Evolutionary conservation across 2,888 invertebrate genomes (phyloP).

Genomic region (Brachypalpus laphriformis): DNA sequence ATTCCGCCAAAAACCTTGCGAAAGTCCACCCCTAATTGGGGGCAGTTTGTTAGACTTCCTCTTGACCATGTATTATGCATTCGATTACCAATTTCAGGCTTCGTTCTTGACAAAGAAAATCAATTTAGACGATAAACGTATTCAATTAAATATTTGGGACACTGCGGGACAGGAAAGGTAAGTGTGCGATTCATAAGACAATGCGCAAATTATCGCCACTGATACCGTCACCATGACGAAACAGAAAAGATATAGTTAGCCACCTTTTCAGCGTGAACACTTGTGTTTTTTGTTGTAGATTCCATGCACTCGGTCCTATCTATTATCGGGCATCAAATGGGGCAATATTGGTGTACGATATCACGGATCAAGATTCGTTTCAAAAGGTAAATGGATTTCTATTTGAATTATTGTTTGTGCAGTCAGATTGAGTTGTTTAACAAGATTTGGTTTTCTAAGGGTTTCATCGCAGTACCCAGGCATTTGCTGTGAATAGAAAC

Average conservation of each 20-base stretch:
- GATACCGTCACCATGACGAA: background rate
- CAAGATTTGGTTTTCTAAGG: too few species aligned
- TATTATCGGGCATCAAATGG: conserved; percentile 99
- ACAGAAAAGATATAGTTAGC: background rate
- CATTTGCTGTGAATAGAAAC: too few species aligned
- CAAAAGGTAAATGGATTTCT: conserved; percentile 87
- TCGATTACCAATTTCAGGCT: conserved; percentile 86
- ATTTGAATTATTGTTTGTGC: background rate
- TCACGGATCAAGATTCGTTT: conserved; percentile 98
- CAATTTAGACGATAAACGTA: conserved; percentile 92
- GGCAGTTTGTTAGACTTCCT: conserved; percentile 10
- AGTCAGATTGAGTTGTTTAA: too few species aligned
- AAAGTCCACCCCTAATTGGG: background rate
- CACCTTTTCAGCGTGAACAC: too few species aligned
- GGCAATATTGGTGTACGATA: conserved; percentile 98
- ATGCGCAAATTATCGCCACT: background rate
- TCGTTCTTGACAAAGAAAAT: conserved; percentile 97
- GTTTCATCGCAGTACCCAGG: too few species aligned
- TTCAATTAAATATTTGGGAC: conserved; percentile 98
- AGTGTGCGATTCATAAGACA: conserved; percentile 81
- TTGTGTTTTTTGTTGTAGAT: conserved; percentile 79
- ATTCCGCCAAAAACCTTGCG: background rate
- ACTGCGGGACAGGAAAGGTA: conserved; percentile 99
- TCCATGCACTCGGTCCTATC: conserved; percentile 98
- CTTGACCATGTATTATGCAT: background rate